Conservation (phyloP, 2,888 invertebrate genomes). For the Dendrolimus houi region DNA sequence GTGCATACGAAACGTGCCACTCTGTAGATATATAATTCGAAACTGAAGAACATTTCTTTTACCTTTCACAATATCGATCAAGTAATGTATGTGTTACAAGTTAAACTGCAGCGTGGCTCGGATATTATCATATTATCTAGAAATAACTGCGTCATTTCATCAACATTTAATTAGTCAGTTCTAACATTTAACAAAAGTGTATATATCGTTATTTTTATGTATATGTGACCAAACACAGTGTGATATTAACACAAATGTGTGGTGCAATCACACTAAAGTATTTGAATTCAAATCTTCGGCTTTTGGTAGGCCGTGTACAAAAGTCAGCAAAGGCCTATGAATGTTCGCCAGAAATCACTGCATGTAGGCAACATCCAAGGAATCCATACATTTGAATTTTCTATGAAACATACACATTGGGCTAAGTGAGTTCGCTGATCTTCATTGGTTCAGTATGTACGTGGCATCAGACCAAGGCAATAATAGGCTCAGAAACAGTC, state of each 20-base stretch:
- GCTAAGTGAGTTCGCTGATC: too few species aligned
- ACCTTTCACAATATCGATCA: not conserved
- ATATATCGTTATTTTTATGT: not conserved
- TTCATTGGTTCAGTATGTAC: too few species aligned
- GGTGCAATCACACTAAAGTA: too few species aligned
- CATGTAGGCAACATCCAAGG: too few species aligned
- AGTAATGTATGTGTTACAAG: not conserved
- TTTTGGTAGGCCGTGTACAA: too few species aligned
- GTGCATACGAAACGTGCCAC: conserved; percentile 48
- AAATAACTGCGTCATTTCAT: not conserved
- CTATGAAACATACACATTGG: too few species aligned
- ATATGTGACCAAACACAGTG: not conserved
- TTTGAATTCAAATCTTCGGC: too few species aligned
- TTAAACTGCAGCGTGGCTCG: not conserved
- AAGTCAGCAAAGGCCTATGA: too few species aligned
- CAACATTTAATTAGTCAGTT: not conserved
- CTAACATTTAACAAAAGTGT: conserved; percentile 2
- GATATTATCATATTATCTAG: not conserved
- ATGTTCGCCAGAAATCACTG: too few species aligned
- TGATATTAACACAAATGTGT: not conserved
- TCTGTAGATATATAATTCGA: conserved; percentile 8
- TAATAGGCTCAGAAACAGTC: too few species aligned
- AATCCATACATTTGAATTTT: too few species aligned
- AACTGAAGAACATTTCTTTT: not conserved
- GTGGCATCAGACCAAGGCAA: too few species aligned